Base-by-base conservation (phyloP, 2,888 invertebrate genomes). In the Saturnia japonica region DNA sequence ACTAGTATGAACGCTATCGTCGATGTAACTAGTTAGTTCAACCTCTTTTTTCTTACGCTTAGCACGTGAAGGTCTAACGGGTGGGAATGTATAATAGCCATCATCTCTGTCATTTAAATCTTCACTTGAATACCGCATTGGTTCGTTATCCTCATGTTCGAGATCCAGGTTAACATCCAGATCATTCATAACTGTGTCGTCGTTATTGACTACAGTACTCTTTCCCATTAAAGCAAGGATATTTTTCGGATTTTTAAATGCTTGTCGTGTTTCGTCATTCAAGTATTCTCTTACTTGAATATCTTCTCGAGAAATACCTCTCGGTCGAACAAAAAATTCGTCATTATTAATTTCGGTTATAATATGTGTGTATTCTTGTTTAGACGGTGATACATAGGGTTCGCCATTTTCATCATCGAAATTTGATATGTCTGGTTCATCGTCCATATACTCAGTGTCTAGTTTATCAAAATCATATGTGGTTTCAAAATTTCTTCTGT, bases 281-380 rank as follows among this genome's bases (percentile, higher is more conserved):
- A 97, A 94, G 82, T 96, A 97, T 86, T 96, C 95, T 73, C 97
- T 96, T 72, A 97, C 95, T 88, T 96, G 96, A 84, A 97, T 96
- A 90, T 97, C 96, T 88, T 97, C 97, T 82, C 96, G 96, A 75
- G 97, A 97, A 82, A 97, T 96, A 74, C 97, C 97, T 85, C 97
- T 96, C 88, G 96, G 96, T 77, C 97, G 95, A 74, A 97, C 94
- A 86, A 97, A 97, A 93, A 97, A 98, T 91, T 98, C 97, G 88
- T 98, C 97, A 64, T 97, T 97, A 84, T 97, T 96, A 76, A 97
- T 97, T 92, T 97, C 97, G 90, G 97, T 97, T 81, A 98, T 95
- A 4, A 97, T 96, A 86, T 88, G 93, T 80, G 89, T 91, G 85
- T 89, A 91, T 88, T 94, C 91, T 88, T 89, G 88, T 80, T 90